These are phyloP conservation scores for Triplophysa yarkandensis DNA, from an alignment of 2,797 vertebrate genomes.

Conservation along the genomic window DNA sequence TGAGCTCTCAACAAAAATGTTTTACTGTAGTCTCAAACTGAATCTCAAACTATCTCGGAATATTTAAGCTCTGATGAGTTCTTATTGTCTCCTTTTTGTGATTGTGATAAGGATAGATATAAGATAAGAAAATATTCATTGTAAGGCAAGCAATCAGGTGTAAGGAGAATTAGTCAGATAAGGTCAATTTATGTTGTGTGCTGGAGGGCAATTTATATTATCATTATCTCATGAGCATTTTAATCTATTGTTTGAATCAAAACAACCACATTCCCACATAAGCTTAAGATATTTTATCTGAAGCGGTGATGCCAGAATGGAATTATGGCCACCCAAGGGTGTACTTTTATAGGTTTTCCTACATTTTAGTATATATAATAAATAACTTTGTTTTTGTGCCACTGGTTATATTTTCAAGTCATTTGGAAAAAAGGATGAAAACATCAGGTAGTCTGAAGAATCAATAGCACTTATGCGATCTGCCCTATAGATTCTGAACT, in stretches of 20 bases:
- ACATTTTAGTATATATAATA: constrained; percentile 16
- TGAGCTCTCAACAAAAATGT: neutral
- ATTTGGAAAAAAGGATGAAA: neutral
- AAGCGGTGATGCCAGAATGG: neutral
- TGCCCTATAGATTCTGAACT: neutral
- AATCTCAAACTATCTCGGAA: neutral
- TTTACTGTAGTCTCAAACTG: neutral
- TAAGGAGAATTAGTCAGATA: neutral
- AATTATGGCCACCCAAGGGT: neutral
- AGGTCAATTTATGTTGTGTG: constrained; percentile 5
- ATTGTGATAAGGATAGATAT: neutral
- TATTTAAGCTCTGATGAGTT: neutral
- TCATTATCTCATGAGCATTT: constrained; percentile 21
- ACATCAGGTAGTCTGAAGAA: neutral
- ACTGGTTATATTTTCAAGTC: constrained; percentile 3
- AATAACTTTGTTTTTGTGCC: neutral
- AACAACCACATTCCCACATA: constrained; percentile 26
- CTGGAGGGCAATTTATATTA: constrained; percentile 14
- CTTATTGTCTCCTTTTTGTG: neutral
- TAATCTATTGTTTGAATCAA: constrained; percentile 18
- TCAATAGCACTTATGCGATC: constrained; percentile 10
- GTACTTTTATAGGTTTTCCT: neutral
- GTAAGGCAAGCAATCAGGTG: no score
- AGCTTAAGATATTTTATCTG: constrained; percentile 20
- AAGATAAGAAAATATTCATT: neutral